Base-by-base conservation (phyloP, 2,113 vertebrate species). In the Hepsetus odoe region DNA sequence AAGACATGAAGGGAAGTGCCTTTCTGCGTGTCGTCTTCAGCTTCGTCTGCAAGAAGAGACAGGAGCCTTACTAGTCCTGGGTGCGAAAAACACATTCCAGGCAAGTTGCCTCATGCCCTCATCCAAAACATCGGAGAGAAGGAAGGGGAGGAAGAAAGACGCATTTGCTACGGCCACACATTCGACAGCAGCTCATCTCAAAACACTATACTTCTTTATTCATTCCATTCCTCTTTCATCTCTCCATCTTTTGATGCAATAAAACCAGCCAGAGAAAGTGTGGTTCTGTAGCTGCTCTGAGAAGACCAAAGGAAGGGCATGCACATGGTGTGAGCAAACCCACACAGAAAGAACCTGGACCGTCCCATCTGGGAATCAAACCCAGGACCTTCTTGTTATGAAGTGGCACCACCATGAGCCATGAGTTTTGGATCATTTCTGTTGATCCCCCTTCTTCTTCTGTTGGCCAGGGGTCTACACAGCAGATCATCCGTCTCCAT, bases 81-180 rank as follows among this genome's bases (percentile, higher is more conserved):
- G 28, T 64, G 61, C 14, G n/a, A 38, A 61, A 61, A 58, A 40
- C 33, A 56, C 78, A 83, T 83, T 83, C 82, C 78, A 80, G 74
- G 30, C 82, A 74, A 62, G 82, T 64, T 46, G 33, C 42, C 76
- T 83, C 82, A 80, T 55, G 82, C 53, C 53, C 51, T 30, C 13
- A 32, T 51, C 30, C 13, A 32, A 73, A 69, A 80, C 42, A 35
- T 26, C 14, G 68, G 55, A 40, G 46, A 56, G 38, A 61, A 42
- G 55, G 32, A 53, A 33, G 11, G 12, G 30, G 44, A 30, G 35
- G 20, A n/a, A 61, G 44, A 44, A 59, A 44, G 16, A 59, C 12
- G 46, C 46, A 66, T 44, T 46, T 32, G 66, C 56, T 30, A 69
- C 5, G 14, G 28, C 32, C 26, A 38, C 30, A 20, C 22, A 3